Conservation (phyloP, 2,797 vertebrate species). For the Ciconia nigra region DNA sequence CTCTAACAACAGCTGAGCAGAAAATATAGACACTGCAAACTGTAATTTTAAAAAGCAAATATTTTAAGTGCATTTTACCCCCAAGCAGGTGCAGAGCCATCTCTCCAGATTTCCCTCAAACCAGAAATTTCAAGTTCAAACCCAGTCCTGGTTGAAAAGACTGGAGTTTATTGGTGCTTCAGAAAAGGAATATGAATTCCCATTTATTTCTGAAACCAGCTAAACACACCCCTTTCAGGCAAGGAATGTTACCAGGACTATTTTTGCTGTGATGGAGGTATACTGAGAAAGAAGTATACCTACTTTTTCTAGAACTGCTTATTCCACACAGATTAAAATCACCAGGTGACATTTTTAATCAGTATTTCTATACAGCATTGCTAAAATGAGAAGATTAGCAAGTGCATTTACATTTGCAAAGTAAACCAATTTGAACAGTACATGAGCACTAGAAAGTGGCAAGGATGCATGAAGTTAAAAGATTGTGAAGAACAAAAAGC, state of each 20-base stretch:
- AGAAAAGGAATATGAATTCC: neutral
- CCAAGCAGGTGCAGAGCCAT: neutral
- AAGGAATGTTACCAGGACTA: neutral
- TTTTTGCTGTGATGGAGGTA: neutral
- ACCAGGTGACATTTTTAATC: neutral
- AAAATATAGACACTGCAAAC: neutral
- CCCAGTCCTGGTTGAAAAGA: neutral
- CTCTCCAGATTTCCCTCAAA: neutral
- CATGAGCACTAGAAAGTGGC: neutral
- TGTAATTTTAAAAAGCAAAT: neutral
- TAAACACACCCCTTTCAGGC: neutral
- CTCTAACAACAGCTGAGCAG: neutral
- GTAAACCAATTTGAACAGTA: neutral
- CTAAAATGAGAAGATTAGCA: neutral
- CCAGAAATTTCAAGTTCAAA: neutral
- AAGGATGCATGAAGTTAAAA: neutral
- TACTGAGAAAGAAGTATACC: neutral
- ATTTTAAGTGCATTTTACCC: neutral
- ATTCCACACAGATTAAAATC: neutral
- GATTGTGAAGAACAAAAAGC: neutral
- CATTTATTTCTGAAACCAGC: neutral
- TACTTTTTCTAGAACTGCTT: neutral
- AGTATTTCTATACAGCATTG: neutral
- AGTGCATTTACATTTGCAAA: slow-evolving; percentile 25
- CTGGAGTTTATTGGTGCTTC: neutral